Evolutionary conservation across 1,140 invertebrate genomes (phyloP).

Genomic region (Drosophila leontia): DNA sequence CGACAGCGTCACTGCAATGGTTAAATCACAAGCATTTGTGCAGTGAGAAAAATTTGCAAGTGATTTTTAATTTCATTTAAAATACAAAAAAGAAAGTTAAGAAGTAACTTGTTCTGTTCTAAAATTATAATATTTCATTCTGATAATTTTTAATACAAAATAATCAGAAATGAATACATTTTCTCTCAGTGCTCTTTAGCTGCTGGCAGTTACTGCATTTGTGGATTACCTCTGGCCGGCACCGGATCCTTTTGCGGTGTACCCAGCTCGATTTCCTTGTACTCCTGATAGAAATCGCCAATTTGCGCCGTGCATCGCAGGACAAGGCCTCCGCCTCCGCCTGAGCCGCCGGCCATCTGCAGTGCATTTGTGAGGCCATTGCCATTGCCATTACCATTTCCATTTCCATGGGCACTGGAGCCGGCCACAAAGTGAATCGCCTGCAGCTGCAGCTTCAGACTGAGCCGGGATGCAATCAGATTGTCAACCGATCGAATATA

Average conservation of each 20-base stretch:
- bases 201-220: constrained; percentile 36
- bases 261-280: constrained; percentile 86
- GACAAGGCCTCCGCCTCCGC: constrained; percentile 80
- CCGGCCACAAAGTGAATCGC: constrained; percentile 73
- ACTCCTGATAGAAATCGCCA: constrained; percentile 86
- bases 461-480: constrained; percentile 78
- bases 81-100: too few relatives aligned
- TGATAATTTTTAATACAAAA: too few relatives aligned
- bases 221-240: constrained; percentile 86
- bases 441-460: constrained; percentile 84
- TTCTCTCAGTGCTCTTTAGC: constrained; percentile 14
- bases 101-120: too few relatives aligned
- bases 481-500: constrained; percentile 81
- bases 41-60: constrained; percentile 18
- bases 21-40: constrained; percentile 29
- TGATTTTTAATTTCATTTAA: too few relatives aligned
- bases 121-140: too few relatives aligned
- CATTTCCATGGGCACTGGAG: constrained; percentile 44
- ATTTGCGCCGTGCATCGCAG: constrained; percentile 86
- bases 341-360: constrained; percentile 5
- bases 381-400: constrained; percentile 55
- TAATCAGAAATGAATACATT: not conserved
- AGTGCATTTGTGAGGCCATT: constrained; percentile 28
- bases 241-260: constrained; percentile 86
- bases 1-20: constrained; percentile 73